Evolutionary conservation across 1,140 invertebrate genomes (phyloP).

Genomic region (Drosophila asahinai): DNA sequence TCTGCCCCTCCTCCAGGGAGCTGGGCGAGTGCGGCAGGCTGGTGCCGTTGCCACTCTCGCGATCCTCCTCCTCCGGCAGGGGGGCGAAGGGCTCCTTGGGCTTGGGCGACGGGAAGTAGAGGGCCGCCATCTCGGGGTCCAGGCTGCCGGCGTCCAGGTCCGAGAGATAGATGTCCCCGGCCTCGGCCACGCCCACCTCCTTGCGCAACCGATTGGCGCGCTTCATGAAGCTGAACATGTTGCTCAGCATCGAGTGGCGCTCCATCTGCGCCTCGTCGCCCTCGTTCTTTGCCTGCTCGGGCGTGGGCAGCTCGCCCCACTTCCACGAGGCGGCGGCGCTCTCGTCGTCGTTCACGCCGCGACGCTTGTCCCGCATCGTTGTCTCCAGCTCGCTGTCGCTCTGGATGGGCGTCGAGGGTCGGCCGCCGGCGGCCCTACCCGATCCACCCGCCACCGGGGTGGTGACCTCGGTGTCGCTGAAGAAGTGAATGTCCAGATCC

Average conservation of each 20-base stretch:
- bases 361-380: constrained; percentile 86
- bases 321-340: constrained; percentile 91
- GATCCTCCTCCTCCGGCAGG: constrained; percentile 91
- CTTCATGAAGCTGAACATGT: constrained; percentile 97
- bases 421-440: constrained; percentile 85
- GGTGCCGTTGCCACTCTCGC: constrained; percentile 97
- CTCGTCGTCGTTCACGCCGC: constrained; percentile 84
- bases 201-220: constrained; percentile 90
- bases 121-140: constrained; percentile 94
- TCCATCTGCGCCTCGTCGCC: constrained; percentile 86
- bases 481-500: constrained; percentile 93
- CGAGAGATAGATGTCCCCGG: constrained; percentile 96
- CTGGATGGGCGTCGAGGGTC: constrained; percentile 93
- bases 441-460: constrained; percentile 48
- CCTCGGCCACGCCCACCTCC: constrained; percentile 87
- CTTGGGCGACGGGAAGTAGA: constrained; percentile 92
- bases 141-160: constrained; percentile 95
- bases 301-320: constrained; percentile 97
- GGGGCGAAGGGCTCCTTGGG: constrained; percentile 35
- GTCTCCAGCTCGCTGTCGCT: constrained; percentile 98
- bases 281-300: constrained; percentile 75
- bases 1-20: constrained; percentile 90
- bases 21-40: constrained; percentile 97
- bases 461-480: constrained; percentile 94
- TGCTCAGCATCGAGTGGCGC: constrained; percentile 92